Percentiles rank a stretch among this genome's conserved stretches.
These are phyloP conservation scores for Meganola albula DNA, from an alignment of 2,888 invertebrate genomes.

Conservation along the genomic window DNA sequence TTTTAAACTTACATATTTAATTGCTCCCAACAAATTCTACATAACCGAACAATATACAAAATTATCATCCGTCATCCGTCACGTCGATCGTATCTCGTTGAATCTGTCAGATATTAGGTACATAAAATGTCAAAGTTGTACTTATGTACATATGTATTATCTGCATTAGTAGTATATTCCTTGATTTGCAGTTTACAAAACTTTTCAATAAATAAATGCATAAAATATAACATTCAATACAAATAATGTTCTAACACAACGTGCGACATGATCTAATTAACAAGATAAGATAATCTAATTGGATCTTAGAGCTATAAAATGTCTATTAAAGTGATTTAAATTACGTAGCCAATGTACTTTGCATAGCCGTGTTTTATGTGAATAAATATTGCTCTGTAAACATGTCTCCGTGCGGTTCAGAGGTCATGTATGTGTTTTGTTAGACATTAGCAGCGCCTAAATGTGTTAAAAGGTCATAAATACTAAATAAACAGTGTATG, in stretches of 20 bases:
- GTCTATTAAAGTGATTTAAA: constrained; percentile 9
- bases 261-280: constrained; percentile 27
- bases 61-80: no score
- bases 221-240: constrained; percentile 24
- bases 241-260: constrained; percentile 31
- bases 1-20: no score
- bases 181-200: no score
- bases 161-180: no score
- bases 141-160: no score
- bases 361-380: constrained; percentile 23
- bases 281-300: constrained; percentile 7
- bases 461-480: constrained; percentile 38
- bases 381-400: constrained; percentile 37
- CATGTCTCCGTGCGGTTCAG: constrained; percentile 45
- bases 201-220: no score
- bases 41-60: no score
- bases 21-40: no score
- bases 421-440: constrained; percentile 48
- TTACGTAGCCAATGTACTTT: constrained; percentile 11
- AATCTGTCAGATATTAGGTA: no score
- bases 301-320: constrained; percentile 2
- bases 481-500: constrained; percentile 21
- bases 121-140: no score
- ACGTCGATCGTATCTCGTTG: no score
- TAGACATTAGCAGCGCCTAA: constrained; percentile 28